phyloP scores from a whole-genome alignment of 2,797 vertebrate genomes.

The Streptopelia turtur region DNA sequence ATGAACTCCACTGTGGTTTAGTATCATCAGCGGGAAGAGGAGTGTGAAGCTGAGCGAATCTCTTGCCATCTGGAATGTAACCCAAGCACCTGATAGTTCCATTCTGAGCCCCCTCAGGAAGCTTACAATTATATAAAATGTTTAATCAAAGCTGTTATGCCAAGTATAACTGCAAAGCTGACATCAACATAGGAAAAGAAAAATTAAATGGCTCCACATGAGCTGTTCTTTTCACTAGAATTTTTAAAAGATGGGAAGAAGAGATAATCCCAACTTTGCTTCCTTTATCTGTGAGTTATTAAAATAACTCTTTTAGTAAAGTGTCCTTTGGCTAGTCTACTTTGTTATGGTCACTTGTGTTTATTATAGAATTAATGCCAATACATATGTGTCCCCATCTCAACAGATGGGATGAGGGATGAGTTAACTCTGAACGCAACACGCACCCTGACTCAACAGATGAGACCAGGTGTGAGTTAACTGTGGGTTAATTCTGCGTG shows the following conservation, averaged over 20 bases:
- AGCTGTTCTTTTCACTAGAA: conserved; percentile 45
- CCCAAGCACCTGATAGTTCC: conserved; percentile 58
- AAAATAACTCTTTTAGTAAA: conserved; percentile 1
- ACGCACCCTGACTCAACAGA: no score
- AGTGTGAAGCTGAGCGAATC: conserved; percentile 58
- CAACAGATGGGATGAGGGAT: no score
- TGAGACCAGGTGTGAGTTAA: no score
- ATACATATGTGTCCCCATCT: not conserved
- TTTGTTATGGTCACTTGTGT: not conserved
- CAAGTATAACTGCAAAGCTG: conserved; percentile 60
- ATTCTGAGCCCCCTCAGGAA: conserved; percentile 56
- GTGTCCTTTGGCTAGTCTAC: not conserved
- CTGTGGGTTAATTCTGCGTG: no score
- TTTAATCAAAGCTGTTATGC: conserved; percentile 65
- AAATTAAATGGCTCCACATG: conserved; percentile 45
- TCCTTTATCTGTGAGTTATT: conserved; percentile 8
- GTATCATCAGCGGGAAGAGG: conserved; percentile 59
- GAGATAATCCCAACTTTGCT: conserved; percentile 8
- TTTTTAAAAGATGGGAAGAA: conserved; percentile 22
- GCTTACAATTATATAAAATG: conserved; percentile 62
- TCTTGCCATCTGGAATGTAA: conserved; percentile 65
- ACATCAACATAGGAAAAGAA: conserved; percentile 52
- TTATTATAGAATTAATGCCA: not conserved
- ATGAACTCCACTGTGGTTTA: conserved; percentile 53
- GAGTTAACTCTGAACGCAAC: no score